Evolutionary conservation across 2,888 invertebrate genomes (phyloP).

Genomic region (Standfussiana lucernea): DNA sequence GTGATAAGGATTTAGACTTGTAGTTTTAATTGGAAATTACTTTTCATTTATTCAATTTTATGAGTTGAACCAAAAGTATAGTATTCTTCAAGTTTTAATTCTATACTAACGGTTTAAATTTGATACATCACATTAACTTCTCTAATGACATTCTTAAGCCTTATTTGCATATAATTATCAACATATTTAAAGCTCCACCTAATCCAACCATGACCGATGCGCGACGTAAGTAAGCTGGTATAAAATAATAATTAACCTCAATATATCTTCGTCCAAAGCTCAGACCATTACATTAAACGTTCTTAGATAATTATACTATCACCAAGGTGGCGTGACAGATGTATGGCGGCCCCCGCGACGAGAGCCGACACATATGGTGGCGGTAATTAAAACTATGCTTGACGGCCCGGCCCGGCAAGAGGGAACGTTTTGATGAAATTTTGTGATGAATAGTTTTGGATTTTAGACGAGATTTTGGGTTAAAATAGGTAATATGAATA

Average conservation of each 20-base stretch:
- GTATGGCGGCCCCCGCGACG: conserved; percentile 80
- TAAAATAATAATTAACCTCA: conserved; percentile 12
- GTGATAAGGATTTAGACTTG: background rate
- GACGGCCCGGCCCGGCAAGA: conserved; percentile 30
- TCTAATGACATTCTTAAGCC: background rate
- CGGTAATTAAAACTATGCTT: conserved; percentile 84
- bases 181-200: background rate
- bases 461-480: background rate
- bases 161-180: background rate
- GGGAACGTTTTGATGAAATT: conserved; percentile 49
- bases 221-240: background rate
- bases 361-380: conserved; percentile 86
- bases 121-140: background rate
- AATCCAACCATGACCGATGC: background rate
- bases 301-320: conserved; percentile 87
- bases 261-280: conserved; percentile 53
- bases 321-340: conserved; percentile 80
- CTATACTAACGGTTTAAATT: background rate
- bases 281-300: conserved; percentile 72
- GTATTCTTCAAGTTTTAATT: background rate
- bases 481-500: background rate
- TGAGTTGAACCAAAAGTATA: background rate
- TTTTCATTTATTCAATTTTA: background rate
- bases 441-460: conserved; percentile 35
- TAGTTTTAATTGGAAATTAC: background rate